Base-by-base conservation (phyloP, 2,797 vertebrate genomes). In the Arrhamphus sclerolepis region DNA sequence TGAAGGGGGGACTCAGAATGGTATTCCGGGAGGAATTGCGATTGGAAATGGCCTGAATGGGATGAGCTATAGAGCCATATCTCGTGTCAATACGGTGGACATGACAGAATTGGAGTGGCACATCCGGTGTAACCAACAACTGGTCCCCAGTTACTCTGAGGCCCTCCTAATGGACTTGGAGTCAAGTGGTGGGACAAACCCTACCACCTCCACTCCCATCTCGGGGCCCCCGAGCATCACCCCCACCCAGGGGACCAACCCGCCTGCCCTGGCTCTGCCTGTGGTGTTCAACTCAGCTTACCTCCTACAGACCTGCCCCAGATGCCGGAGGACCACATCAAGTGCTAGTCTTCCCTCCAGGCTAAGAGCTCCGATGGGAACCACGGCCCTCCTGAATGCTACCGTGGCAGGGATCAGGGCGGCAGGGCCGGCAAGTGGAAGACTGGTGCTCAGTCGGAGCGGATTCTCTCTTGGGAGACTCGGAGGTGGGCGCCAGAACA, bases 71-170 rank as follows among this genome's bases (percentile, higher is more conserved):
- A 77, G 78, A 56, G 93, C 68, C 62, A 93, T 96, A 62, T 95
- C 95, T 1, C 92, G 95, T 0, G 94, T 96, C 78, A 95, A 95
- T 89, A 96, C 95, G 0, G 94, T 96, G 85, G 95, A 96, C 89
- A 95, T 96, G 93, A 96, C 95, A 0, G 95, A 96, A 78, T 80
- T 96, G 65, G 95, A 96, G 84, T 97, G 95, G 95, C 95, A 96
- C 89, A 96, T 97, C 80, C 94, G 95, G 68, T 95, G 94, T 80
- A 97, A 96, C 89, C 94, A 94, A 72, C 95, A 96, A 84, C 91
- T 97, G 92, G 95, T 95, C 44, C 95, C 95, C 17, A 96, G 95
- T 86, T 97, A 96, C 84, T 96, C 95, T 0, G 95, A 96, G 78
- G 95, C 95, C 0, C 84, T 96, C 70, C 91, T 96, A 20, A 95